phyloP scores from a whole-genome alignment of 2,888 invertebrate genomes.

The Fissipunctia ypsillon region DNA sequence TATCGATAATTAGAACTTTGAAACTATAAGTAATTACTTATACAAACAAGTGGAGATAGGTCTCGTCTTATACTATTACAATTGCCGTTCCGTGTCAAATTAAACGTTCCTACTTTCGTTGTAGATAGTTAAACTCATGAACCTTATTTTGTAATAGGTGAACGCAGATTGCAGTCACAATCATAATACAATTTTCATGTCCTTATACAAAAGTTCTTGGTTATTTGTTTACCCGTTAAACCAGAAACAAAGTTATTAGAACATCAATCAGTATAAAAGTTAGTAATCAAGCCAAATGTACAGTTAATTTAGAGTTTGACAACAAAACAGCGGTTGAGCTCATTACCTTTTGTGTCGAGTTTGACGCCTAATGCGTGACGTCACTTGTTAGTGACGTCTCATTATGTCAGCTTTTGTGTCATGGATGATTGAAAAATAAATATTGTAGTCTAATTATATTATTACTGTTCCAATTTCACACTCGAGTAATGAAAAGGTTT shows the following conservation, averaged over 20 bases:
- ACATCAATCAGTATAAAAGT: conserved; percentile 43
- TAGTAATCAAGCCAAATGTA: conserved; percentile 55
- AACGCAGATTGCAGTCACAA: background rate
- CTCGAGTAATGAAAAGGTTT: background rate
- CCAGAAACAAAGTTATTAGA: conserved; percentile 23
- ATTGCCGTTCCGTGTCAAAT: background rate
- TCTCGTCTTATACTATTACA: background rate
- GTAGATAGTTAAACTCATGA: background rate
- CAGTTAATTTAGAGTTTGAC: conserved; percentile 57
- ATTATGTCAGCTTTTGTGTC: conserved; percentile 38
- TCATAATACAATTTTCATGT: background rate
- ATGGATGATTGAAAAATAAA: conserved; percentile 20
- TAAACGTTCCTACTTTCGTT: background rate
- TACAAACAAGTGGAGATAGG: background rate
- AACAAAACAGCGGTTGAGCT: conserved; percentile 51
- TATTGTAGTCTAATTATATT: background rate
- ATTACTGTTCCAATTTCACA: background rate
- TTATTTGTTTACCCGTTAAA: background rate
- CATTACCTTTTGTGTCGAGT: conserved; percentile 62
- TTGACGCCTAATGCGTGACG: conserved; percentile 40
- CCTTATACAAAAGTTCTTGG: background rate
- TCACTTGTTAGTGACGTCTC: conserved; percentile 52
- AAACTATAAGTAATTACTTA: background rate
- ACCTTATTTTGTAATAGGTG: background rate
- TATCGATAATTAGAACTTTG: background rate